Percentiles rank a stretch among this genome's conserved stretches.
phyloP scores from a whole-genome alignment of 1,140 invertebrate genomes.

The Vollenhovia emeryi region DNA sequence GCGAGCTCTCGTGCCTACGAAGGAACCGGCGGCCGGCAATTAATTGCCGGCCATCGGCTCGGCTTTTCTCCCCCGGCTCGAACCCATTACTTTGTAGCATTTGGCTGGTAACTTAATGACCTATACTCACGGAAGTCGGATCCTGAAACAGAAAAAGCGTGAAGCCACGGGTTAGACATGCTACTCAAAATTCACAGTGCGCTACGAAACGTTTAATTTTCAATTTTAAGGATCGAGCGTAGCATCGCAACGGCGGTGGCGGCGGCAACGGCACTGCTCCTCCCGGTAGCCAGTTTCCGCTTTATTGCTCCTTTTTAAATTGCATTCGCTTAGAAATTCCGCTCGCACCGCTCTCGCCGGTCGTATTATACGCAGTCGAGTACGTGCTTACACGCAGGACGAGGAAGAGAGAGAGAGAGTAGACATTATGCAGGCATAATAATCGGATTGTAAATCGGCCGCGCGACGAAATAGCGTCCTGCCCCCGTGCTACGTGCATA shows the following conservation, averaged over 20 bases:
- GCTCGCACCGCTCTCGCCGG: constrained; percentile 56
- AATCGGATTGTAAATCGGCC: constrained; percentile 81
- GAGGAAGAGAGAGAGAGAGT: not conserved
- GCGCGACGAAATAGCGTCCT: constrained; percentile 69
- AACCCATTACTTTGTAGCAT: constrained; percentile 55
- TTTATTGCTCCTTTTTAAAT: constrained; percentile 57
- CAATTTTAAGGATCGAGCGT: constrained; percentile 69
- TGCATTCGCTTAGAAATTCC: constrained; percentile 65
- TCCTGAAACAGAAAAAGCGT: constrained; percentile 84
- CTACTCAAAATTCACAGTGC: constrained; percentile 52
- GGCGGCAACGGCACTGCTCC: not conserved
- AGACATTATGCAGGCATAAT: constrained; percentile 80
- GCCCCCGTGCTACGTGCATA: constrained; percentile 70
- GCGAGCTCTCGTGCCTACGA: constrained; percentile 14
- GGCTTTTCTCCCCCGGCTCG: not conserved
- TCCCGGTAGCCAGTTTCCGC: constrained; percentile 30
- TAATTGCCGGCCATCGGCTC: constrained; percentile 31
- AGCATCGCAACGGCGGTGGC: not conserved
- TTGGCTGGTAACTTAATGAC: constrained; percentile 64
- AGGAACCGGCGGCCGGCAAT: constrained; percentile 32
- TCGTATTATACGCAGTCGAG: constrained; percentile 66
- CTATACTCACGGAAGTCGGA: constrained; percentile 85
- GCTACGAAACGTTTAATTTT: constrained; percentile 72
- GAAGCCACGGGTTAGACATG: constrained; percentile 58
- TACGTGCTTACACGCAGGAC: constrained; percentile 60